Evolutionary conservation across 2,888 invertebrate species (phyloP).

Genomic region (Serrognathus titanus): DNA sequence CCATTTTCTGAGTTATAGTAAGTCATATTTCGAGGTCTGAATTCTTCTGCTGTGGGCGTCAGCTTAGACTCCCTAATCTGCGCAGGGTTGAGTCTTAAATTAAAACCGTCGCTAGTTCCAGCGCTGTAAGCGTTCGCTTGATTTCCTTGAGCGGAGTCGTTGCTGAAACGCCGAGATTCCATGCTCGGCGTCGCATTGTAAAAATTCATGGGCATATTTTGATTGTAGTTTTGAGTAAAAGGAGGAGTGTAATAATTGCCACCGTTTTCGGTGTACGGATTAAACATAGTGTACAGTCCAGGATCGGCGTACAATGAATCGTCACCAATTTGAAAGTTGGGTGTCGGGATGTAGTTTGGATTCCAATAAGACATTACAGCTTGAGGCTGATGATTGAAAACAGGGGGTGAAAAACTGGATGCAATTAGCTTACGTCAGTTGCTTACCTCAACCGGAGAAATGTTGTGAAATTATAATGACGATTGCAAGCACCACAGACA

Average conservation of each 20-base stretch:
- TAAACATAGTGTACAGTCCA: not conserved
- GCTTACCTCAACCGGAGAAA: not conserved
- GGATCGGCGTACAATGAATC: not conserved
- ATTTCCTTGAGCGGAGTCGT: not conserved
- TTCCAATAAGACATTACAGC: not conserved
- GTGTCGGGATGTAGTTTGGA: not conserved
- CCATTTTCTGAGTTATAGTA: not conserved
- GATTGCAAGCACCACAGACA: not conserved
- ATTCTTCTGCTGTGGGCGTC: slow-evolving; percentile 25
- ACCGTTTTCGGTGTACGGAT: not conserved
- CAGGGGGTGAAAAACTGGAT: not conserved
- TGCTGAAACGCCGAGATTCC: not conserved
- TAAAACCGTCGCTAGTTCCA: too few relatives aligned
- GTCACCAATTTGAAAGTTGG: not conserved
- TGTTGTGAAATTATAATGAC: not conserved
- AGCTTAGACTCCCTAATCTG: slow-evolving; percentile 1
- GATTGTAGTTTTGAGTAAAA: not conserved
- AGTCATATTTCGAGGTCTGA: slow-evolving; percentile 17
- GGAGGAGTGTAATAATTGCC: not conserved
- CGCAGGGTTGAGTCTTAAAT: too few relatives aligned
- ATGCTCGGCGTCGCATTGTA: not conserved
- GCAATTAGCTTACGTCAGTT: not conserved
- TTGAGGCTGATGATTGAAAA: too few relatives aligned
- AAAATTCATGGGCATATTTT: not conserved
- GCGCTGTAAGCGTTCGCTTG: too few relatives aligned